A percentile compares a stretch with the other conserved stretches of the same genome.
Evolutionary conservation across 2,797 vertebrate genomes (phyloP).

Genomic region (Enteromius trimaculatus): DNA sequence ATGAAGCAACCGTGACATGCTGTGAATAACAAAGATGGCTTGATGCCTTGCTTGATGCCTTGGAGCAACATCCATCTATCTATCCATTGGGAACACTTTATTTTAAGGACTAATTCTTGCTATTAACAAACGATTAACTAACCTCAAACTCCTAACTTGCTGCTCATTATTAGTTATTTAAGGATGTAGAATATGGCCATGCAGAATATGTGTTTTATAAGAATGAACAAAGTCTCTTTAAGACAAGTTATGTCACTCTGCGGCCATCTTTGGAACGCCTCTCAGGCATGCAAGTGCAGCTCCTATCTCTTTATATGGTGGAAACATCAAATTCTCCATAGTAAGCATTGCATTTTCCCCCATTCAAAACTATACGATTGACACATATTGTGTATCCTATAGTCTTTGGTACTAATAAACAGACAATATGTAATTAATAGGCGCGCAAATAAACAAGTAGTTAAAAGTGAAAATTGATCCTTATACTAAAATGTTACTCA

Average conservation of each 20-base stretch:
- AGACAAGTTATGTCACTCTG: no score
- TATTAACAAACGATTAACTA: neutral
- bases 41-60: conserved; percentile 19
- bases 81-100: no score
- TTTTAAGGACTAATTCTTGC: no score
- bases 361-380: no score
- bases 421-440: neutral
- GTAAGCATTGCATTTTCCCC: no score
- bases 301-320: no score
- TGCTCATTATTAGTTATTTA: neutral
- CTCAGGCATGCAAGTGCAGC: no score
- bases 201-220: neutral
- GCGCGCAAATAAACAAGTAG: neutral
- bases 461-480: neutral
- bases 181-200: neutral
- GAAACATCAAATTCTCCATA: no score
- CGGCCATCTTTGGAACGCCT: no score
- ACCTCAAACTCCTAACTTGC: neutral
- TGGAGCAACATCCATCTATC: no score
- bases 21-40: conserved; percentile 55
- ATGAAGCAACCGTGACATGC: conserved; percentile 40
- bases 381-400: no score
- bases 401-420: neutral
- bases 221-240: no score
- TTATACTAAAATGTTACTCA: neutral